phyloP scores from a whole-genome alignment of 1,140 invertebrate species.

The Drosophila seguyi region DNA sequence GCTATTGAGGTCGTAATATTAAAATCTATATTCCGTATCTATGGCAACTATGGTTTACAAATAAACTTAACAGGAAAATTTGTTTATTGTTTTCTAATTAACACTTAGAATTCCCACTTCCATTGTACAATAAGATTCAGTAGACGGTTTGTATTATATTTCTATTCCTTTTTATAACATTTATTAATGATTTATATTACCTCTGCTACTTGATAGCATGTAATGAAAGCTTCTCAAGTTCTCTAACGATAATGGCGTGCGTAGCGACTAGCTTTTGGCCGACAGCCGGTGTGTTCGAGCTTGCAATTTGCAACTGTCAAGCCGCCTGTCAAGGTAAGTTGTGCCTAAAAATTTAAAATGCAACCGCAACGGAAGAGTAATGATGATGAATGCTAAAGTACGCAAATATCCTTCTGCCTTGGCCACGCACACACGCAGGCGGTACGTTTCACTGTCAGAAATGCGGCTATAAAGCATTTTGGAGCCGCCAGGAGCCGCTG shows the following conservation, averaged over 20 bases:
- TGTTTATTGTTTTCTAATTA: too few relatives aligned
- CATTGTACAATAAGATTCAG: background rate
- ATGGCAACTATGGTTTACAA: background rate
- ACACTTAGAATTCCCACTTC: too few relatives aligned
- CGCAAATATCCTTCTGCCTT: constrained; percentile 75
- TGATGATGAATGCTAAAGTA: constrained; percentile 82
- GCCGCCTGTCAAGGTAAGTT: constrained; percentile 62
- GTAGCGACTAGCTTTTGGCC: constrained; percentile 32
- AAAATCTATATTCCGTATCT: too few relatives aligned
- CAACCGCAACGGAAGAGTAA: constrained; percentile 69
- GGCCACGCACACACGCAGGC: constrained; percentile 61
- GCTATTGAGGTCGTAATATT: too few relatives aligned
- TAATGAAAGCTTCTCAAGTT: constrained; percentile 6
- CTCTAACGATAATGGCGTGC: constrained; percentile 25
- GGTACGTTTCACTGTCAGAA: constrained; percentile 78
- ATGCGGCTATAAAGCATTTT: constrained; percentile 67
- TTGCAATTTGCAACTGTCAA: constrained; percentile 78
- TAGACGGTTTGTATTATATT: background rate
- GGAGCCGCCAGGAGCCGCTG: constrained; percentile 39
- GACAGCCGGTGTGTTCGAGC: constrained; percentile 8
- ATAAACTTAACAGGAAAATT: background rate
- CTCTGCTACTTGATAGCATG: background rate
- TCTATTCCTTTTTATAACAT: background rate
- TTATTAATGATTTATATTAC: background rate
- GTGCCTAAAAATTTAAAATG: constrained; percentile 68